phyloP scores from a whole-genome alignment of 2,888 invertebrate species.

The Lepidocyrtinus sp. region DNA sequence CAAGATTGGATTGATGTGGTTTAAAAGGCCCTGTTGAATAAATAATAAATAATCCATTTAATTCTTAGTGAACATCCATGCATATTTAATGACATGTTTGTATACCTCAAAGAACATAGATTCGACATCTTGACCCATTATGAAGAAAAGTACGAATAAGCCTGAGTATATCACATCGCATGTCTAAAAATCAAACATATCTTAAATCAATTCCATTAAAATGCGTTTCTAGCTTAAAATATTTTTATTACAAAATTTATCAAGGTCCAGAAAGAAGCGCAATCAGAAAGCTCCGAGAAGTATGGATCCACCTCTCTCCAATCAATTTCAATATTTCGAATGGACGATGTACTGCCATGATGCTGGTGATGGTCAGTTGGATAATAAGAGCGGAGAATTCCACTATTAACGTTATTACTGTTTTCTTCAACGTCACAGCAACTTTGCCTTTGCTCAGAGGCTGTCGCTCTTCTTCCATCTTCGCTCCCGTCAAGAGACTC shows the following conservation, averaged over 20 bases:
- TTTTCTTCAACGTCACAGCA: conserved; percentile 26
- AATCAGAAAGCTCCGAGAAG: conserved; percentile 56
- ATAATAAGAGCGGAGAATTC: conserved; percentile 5
- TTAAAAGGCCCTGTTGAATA: conserved; percentile 37
- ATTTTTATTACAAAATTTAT: conserved; percentile 47
- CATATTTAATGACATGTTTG: not conserved
- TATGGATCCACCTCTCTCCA: conserved; percentile 59
- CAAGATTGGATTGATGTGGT: conserved; percentile 51
- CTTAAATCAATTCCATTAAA: too few relatives aligned
- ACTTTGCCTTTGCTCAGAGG: too few relatives aligned
- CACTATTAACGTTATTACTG: conserved; percentile 14
- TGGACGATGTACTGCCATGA: conserved; percentile 12
- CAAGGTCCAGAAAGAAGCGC: conserved; percentile 55
- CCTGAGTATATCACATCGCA: conserved; percentile 55
- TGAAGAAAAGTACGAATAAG: conserved; percentile 49
- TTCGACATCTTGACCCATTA: conserved; percentile 52
- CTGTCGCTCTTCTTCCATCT: conserved; percentile 11
- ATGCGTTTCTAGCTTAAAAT: not conserved
- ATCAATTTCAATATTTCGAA: conserved; percentile 54
- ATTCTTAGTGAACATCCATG: not conserved
- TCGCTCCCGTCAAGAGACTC: conserved; percentile 9
- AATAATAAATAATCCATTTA: not conserved
- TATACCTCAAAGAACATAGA: conserved; percentile 57
- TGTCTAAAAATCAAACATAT: conserved; percentile 32
- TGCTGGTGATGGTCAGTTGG: not conserved